These are phyloP conservation scores for Agrotis ipsilon DNA, from an alignment of 2,888 invertebrate genomes.

Conservation along the genomic window DNA sequence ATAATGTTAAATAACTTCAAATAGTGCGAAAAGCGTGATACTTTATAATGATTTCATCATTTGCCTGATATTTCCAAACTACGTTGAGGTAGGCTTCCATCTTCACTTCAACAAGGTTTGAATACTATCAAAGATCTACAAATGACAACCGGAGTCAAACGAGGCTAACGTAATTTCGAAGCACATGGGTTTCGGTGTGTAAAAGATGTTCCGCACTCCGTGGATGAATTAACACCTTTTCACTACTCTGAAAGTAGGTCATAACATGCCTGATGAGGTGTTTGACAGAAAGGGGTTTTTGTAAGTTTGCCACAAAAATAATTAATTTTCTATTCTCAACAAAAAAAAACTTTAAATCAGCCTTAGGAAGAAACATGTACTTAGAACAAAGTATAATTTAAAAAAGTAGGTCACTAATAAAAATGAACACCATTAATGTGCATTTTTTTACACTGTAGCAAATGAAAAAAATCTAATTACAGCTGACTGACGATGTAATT, in stretches of 20 bases:
- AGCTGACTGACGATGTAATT: conserved; percentile 34
- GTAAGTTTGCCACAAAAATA: too few relatives aligned
- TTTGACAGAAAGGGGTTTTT: too few relatives aligned
- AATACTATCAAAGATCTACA: neutral
- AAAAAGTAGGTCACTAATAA: neutral
- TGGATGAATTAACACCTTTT: too few relatives aligned
- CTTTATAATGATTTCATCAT: neutral
- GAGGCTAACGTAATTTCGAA: neutral
- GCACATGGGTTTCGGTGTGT: neutral
- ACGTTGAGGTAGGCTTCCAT: neutral
- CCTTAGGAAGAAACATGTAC: too few relatives aligned
- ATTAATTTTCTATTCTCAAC: too few relatives aligned
- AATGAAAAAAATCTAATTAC: conserved; percentile 34
- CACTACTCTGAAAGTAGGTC: too few relatives aligned
- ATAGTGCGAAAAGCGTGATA: neutral
- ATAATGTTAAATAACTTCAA: too few relatives aligned
- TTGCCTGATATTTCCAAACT: neutral
- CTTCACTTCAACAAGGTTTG: too few relatives aligned
- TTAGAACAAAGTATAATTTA: too few relatives aligned
- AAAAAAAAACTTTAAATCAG: too few relatives aligned
- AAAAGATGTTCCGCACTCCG: too few relatives aligned
- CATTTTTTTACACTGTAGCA: neutral
- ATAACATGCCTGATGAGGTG: too few relatives aligned
- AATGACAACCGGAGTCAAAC: neutral
- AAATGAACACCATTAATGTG: neutral